Percentiles rank a stretch among this genome's conserved stretches.
Conservation (phyloP, 2,888 invertebrate genomes). For the Epirrita christyi region DNA sequence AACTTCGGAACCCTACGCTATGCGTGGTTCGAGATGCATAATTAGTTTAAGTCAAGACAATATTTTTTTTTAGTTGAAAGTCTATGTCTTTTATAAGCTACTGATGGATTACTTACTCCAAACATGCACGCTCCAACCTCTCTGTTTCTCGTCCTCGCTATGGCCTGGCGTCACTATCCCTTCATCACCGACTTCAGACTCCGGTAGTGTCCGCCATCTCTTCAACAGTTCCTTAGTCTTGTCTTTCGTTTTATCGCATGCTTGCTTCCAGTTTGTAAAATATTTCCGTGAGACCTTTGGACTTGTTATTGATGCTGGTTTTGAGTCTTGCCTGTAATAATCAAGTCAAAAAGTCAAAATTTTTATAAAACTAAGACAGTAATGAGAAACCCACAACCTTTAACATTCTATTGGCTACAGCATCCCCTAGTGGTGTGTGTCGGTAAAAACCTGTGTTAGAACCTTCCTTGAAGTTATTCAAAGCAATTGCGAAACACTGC, state of each 20-base stretch:
- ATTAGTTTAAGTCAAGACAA: too few relatives aligned
- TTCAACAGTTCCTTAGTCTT: conserved; percentile 89
- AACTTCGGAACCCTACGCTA: too few relatives aligned
- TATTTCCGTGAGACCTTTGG: conserved; percentile 88
- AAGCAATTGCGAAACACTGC: too few relatives aligned
- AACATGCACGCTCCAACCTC: conserved; percentile 91
- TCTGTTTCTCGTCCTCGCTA: conserved; percentile 75
- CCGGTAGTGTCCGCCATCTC: conserved; percentile 88
- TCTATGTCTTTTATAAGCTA: background rate
- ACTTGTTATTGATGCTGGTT: conserved; percentile 61
- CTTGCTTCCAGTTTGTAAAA: conserved; percentile 90
- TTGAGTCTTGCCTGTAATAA: conserved; percentile 75
- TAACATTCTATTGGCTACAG: too few relatives aligned
- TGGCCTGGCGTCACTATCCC: conserved; percentile 68
- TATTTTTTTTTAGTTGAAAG: too few relatives aligned
- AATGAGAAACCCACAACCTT: too few relatives aligned
- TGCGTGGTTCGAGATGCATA: too few relatives aligned
- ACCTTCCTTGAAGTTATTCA: too few relatives aligned
- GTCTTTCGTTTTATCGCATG: conserved; percentile 90
- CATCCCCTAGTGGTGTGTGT: too few relatives aligned
- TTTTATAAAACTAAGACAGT: too few relatives aligned
- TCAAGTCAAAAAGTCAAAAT: background rate
- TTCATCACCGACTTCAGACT: conserved; percentile 71
- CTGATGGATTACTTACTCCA: conserved; percentile 86
- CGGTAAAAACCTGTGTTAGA: too few relatives aligned